phyloP scores from a whole-genome alignment of 2,888 invertebrate species.

The Phyto melanocephala region DNA sequence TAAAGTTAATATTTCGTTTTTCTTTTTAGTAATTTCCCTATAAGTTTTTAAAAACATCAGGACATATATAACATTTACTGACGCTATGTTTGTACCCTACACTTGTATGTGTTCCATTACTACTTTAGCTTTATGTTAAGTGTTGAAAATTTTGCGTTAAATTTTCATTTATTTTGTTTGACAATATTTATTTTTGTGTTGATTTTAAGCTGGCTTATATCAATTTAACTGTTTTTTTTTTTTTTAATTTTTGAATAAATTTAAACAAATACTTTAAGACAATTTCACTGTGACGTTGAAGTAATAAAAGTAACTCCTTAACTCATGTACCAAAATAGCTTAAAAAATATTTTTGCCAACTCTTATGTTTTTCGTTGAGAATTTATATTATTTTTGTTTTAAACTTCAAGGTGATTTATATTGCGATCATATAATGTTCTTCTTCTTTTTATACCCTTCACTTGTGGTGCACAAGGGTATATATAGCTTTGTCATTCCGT shows the following conservation, averaged over 20 bases:
- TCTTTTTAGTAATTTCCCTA: conserved; percentile 2
- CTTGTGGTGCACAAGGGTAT: too few relatives aligned
- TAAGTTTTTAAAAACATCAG: background rate
- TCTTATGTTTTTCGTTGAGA: background rate
- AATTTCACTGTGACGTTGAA: background rate
- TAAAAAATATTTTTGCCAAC: background rate
- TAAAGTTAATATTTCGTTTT: conserved; percentile 28
- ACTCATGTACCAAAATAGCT: background rate
- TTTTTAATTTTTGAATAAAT: background rate
- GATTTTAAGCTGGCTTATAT: too few relatives aligned
- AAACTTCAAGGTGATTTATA: conserved; percentile 36
- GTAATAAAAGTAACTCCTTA: background rate
- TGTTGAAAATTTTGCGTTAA: too few relatives aligned
- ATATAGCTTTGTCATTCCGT: too few relatives aligned
- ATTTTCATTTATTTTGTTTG: too few relatives aligned
- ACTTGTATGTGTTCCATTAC: background rate
- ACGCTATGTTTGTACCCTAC: background rate
- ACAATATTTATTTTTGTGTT: too few relatives aligned
- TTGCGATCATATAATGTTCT: conserved; percentile 20
- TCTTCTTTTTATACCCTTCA: too few relatives aligned
- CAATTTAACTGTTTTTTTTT: too few relatives aligned
- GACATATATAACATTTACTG: background rate
- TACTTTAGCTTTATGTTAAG: too few relatives aligned
- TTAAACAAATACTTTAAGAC: background rate
- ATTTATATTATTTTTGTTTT: background rate